Evolutionary conservation across 2,888 invertebrate genomes (phyloP), one percentile per base, ranked within the genome.

Genomic region (Lasioglossum oenotherae): DNA sequence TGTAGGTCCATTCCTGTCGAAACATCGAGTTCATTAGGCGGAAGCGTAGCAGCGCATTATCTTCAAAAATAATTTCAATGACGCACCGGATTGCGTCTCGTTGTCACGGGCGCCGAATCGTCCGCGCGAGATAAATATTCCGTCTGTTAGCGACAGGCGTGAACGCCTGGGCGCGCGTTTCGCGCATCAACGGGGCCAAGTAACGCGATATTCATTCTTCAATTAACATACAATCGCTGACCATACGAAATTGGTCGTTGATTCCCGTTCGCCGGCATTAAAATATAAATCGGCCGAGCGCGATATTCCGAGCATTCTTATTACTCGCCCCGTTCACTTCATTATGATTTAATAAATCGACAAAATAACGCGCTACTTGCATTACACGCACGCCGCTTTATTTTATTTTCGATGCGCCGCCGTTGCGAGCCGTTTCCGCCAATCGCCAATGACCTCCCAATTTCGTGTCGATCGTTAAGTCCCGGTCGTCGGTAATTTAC

Each of bases 141-240:
- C 85, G 80, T 79, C 84, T 88, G 88, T 78, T 86, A 88, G 88
- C 86, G 81, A 85, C 81, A 67, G 72, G 46, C 75, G 82, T 31
- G 16, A 76, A 87, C 86, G 83, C 74, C 74, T 88, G 82, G 38
- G 10, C 78, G 88, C 86, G 83, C 77, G 78, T 88, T 92, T 91
- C 89, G 91, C 92, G 92, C 93, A 92, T 93, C 91, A 92, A 92
- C 92, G 83, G 86, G 88, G 41, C 71, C 60, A 77, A 74, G 71
- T 84, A 81, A 85, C 60, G 82, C 78, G 87, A 90, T 89, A 91
- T 88, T 86, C 85, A 85, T 92, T 86, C 83, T 88, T 82, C 86
- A 90, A 85, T 82, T 86, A 85, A 90, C 89, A 91, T 88, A 89
- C 35, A 75, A 78, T 23, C 38, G 38, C 23, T 76, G 73, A 41